Evolutionary conservation across 2,797 vertebrate species (phyloP), one percentile per base, ranked within the genome.

Genomic region (Pangasius krempfi): DNA sequence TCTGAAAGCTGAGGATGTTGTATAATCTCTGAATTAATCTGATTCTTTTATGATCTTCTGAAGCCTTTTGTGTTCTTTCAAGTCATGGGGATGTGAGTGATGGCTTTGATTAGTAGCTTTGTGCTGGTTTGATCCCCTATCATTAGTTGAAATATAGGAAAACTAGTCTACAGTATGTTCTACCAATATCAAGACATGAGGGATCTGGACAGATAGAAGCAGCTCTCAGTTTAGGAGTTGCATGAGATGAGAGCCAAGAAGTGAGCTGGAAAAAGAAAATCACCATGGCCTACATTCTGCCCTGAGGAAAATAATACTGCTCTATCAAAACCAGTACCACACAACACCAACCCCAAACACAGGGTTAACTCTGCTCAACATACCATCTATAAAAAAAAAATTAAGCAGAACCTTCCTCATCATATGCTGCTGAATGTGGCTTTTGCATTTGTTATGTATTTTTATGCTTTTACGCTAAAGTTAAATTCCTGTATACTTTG

Each of bases 11-110:
- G 81, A 87, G 66, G 60, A 44, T 72, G 50, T 81, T 91, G 78
- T 86, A 44, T 85, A 84, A 90, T 89, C 86, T 72, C 86, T 89
- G 86, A 89, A 89, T 90, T 52, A 84, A 90, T 76, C 89, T 47
- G 82, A 91, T 91, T 93, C 79, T 93, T 93, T 92, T 60, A 92
- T 91, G 90, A 88, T 89, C 90, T 90, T 92, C 89, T 90, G 87
- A 91, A 91, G 86, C 85, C 22, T 20, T 75, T 68, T 44, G 58
- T 66, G 86, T 86, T 50, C 81, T 91, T 78, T 90, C 33, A 87
- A 72, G 16, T 50, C 1, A 54, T 16, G 82, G 84, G 73, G 86
- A 86, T 86, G 89, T 86, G 90, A 54, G 37, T 18, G 37, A 33
- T 47, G 20, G 16, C 9, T 72, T 60, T 73, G 12, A 58, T 3